Evolutionary conservation across 1,140 invertebrate genomes (phyloP), one percentile per base, ranked within the genome.

Genomic region (Micrasema minimum): DNA sequence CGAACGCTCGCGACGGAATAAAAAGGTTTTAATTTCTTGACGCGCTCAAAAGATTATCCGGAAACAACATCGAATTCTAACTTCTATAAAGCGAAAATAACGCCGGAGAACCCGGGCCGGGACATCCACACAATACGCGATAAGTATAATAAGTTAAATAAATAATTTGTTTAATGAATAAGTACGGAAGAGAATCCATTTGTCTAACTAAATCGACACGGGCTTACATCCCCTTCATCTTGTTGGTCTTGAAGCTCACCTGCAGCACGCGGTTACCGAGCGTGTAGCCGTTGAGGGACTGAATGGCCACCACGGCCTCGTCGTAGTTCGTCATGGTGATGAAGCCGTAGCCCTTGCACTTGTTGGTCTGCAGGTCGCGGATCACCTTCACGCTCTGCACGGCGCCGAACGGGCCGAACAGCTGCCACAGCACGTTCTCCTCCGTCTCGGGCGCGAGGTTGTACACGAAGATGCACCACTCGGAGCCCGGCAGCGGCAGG

Each of bases 281-380:
- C 72, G 95, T 96, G 85, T 98, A 99, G 59, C 97, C 97, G 85
- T 99, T 99, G 68, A 99, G 89, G 72, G 95, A 96, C 83, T 97
- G 96, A 78, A 99, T 99, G 62, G 98, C 97, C 71, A 97, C 92
- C 22, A 98, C 90, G 11, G 97, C 96, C 81, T 99, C 97, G 82
- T 99, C 97, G 85, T 99, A 99, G 84, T 99, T 98, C 78, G 96
- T 98, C 98, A 99, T 99, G 64, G 96, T 99, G 69, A 99, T 97
- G 84, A 99, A 99, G n/a, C 96, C 98, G 83, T 98, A 99, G 76
- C 98, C 98, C 86, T 99, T 99, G 89, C 98, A 99, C 85, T 99
- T 99, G 86, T 98, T 97, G 71, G 97, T 98, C 83, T 98, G 94
- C 78, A 96, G 89, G 85, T 99, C 97, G 71, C 97, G 91, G 78